Evolutionary conservation across 1,140 invertebrate genomes (phyloP), one percentile per base, ranked within the genome.

Genomic region (Brachionus sp.): DNA sequence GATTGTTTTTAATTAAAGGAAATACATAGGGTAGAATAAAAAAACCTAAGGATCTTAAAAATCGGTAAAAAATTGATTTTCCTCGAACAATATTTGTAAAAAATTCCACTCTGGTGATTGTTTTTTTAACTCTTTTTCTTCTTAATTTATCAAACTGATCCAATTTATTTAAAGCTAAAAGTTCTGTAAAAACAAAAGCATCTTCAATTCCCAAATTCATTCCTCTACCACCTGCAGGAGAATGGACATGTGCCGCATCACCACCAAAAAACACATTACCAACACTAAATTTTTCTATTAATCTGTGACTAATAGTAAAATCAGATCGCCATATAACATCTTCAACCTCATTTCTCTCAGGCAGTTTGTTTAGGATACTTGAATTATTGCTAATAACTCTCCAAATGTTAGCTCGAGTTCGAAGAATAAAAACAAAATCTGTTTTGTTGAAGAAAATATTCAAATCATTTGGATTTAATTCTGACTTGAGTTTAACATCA

Each of bases 221-320:
- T 13, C 70, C 70, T 77, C 42, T 23, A 50, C 70, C 70, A 46
- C 70, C 70, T 25, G 12, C 42, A 37, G 70, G 70, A 46, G 70
- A 77, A 50, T 77, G 70, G 12, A 77, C 42, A 77, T 77, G 70
- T 13, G 70, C 70, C 6, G 70, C 70, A 50, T 77, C 70, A 16
- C 70, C 70, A 2, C 39, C 19, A 46, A 77, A 77, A 77, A 46
- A 77, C 10, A 46, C 16, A 29, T 10, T 46, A 0, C 23, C 39
- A 10, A 3, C 33, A 44, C 33, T 70, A 70, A 42, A 70, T 37
- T n/a, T 7, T 70, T 70, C 66, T 16, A 70, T 70, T 10, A 70
- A 7, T 7, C 66, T 37, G 37, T 70, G 66, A 39, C 33, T 70
- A 2, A 70, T 39, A 2, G 0, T 37, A 70, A 70, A 70, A 39